A percentile compares a stretch with the other conserved stretches of the same genome.
Conservation (phyloP, 35 echinoderm and acorn worm genomes). For the Ophioderma brevispina region DNA sequence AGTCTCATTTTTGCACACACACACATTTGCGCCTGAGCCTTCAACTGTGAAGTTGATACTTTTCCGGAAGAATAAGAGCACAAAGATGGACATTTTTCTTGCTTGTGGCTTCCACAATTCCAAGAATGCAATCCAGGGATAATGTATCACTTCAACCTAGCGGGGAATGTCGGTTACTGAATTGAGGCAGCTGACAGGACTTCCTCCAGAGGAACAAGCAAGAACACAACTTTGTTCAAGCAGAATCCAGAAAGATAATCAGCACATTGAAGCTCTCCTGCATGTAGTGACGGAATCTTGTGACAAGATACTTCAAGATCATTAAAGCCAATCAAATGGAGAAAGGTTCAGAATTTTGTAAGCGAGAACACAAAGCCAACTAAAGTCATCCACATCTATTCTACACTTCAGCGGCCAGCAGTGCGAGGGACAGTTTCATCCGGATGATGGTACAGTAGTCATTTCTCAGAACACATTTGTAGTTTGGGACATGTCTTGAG, state of each 20-base stretch:
- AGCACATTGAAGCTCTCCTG: background rate
- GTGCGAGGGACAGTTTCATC: constrained; percentile 32
- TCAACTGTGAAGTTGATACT: too few relatives aligned
- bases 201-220: constrained; percentile 17
- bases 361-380: constrained; percentile 20
- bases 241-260: constrained; percentile 55
- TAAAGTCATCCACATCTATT: constrained; percentile 6
- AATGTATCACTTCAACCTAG: constrained; percentile 64
- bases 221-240: constrained; percentile 20
- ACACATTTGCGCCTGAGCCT: too few relatives aligned
- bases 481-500: constrained; percentile 15
- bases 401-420: constrained; percentile 4
- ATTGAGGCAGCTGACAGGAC: constrained; percentile 20
- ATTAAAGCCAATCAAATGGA: constrained; percentile 57
- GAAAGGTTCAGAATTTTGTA: constrained; percentile 61
- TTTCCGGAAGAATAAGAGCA: too few relatives aligned
- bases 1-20: too few relatives aligned
- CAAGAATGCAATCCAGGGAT: constrained; percentile 52
- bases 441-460: constrained; percentile 34
- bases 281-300: constrained; percentile 26
- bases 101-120: constrained; percentile 61
- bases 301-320: constrained; percentile 28
- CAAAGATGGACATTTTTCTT: too few relatives aligned
- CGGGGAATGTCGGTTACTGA: constrained; percentile 66
- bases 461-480: constrained; percentile 1